A percentile compares a stretch with the other conserved stretches of the same genome.
These are phyloP conservation scores for Morus bassanus DNA, from an alignment of 2,797 vertebrate genomes.

Conservation along the genomic window DNA sequence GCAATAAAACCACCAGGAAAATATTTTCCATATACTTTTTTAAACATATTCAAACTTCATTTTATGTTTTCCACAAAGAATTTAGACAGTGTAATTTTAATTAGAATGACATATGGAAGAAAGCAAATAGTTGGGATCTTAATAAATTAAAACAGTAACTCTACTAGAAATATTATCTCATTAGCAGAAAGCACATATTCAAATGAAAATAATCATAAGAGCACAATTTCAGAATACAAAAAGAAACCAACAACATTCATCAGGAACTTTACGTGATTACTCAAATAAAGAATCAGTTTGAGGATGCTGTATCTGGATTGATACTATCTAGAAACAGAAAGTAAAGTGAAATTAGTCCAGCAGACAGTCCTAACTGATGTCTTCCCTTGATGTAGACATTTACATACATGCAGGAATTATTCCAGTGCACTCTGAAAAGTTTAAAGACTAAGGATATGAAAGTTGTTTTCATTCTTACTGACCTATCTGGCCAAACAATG, in stretches of 20 bases:
- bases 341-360: background rate
- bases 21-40: background rate
- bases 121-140: background rate
- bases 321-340: background rate
- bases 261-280: background rate
- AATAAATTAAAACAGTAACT: background rate
- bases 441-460: background rate
- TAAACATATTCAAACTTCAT: background rate
- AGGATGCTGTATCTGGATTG: background rate
- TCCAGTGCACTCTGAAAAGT: background rate
- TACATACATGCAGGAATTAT: background rate
- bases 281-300: background rate
- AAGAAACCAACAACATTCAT: background rate
- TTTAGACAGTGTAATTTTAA: background rate
- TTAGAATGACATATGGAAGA: background rate
- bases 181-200: background rate
- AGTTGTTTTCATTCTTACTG: background rate
- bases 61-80: background rate
- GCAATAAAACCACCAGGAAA: background rate
- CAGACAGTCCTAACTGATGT: background rate
- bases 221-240: background rate
- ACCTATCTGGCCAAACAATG: background rate
- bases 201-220: background rate
- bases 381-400: background rate
- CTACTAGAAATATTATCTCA: background rate